phyloP scores from a whole-genome alignment of 1,140 invertebrate species.

The Lerema accius region DNA sequence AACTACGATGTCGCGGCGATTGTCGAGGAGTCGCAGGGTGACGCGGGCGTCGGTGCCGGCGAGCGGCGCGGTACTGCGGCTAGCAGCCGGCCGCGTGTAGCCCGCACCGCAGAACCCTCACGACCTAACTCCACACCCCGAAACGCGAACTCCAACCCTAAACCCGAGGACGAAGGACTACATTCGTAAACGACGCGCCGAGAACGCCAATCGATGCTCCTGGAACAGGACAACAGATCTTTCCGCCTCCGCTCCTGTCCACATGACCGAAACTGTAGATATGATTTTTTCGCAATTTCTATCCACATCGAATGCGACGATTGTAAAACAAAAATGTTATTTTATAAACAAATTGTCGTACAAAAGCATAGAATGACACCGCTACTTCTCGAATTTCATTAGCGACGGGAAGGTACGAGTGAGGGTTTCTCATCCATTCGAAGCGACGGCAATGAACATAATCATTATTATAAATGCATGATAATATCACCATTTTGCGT shows the following conservation, averaged over 20 bases:
- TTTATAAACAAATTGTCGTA: conserved; percentile 56
- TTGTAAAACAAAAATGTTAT: conserved; percentile 59
- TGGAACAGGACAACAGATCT: conserved; percentile 76
- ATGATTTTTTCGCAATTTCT: conserved; percentile 62
- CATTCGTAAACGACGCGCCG: conserved; percentile 28
- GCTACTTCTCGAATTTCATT: conserved; percentile 56
- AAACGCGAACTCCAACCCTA: conserved; percentile 45
- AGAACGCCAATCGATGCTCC: conserved; percentile 75
- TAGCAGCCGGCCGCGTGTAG: conserved; percentile 64
- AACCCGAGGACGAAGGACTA: conserved; percentile 36
- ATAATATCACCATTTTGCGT: conserved; percentile 23
- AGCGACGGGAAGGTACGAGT: conserved; percentile 40
- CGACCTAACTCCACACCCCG: conserved; percentile 50
- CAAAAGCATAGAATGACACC: conserved; percentile 27
- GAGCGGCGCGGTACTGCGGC: conserved; percentile 75
- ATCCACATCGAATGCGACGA: conserved; percentile 40
- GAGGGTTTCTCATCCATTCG: conserved; percentile 38
- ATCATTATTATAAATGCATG: conserved; percentile 32
- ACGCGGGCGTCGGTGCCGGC: conserved; percentile 60
- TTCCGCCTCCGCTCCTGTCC: conserved; percentile 71
- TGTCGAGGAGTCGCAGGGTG: conserved; percentile 12
- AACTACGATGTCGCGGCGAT: conserved; percentile 12
- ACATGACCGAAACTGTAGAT: conserved; percentile 46
- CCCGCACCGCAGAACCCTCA: conserved; percentile 50
- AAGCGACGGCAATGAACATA: conserved; percentile 47